Percentiles rank a stretch among this genome's conserved stretches.
These are phyloP conservation scores for Melieria picta DNA, from an alignment of 2,888 invertebrate species.

Conservation along the genomic window DNA sequence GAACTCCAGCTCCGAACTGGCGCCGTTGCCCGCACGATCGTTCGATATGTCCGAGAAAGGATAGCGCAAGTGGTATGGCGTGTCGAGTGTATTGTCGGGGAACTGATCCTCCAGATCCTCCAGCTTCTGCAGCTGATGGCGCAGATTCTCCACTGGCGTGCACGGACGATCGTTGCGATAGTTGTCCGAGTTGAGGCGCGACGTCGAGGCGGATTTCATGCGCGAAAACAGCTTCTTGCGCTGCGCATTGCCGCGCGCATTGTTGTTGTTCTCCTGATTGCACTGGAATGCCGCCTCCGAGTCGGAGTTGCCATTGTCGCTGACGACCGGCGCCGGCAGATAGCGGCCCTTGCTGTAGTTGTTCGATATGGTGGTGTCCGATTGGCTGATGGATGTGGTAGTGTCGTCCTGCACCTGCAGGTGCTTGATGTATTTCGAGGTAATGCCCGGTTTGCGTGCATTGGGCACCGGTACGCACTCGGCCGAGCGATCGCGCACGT, in stretches of 20 bases:
- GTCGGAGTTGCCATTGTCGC: constrained; percentile 65
- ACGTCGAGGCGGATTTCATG: constrained; percentile 76
- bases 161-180: constrained; percentile 69
- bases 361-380: constrained; percentile 65
- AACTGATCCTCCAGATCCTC: constrained; percentile 87
- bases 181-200: constrained; percentile 71
- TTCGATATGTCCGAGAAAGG: constrained; percentile 78
- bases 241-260: constrained; percentile 61
- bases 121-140: constrained; percentile 81
- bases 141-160: constrained; percentile 81
- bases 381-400: constrained; percentile 63
- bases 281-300: constrained; percentile 60
- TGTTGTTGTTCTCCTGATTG: constrained; percentile 67
- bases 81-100: constrained; percentile 76
- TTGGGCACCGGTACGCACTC: constrained; percentile 42
- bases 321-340: constrained; percentile 52
- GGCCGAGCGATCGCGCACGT: constrained; percentile 47
- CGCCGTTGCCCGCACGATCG: constrained; percentile 59
- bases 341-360: constrained; percentile 62
- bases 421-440: constrained; percentile 64
- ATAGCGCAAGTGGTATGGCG: constrained; percentile 81
- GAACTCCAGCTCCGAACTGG: constrained; percentile 80
- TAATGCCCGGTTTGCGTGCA: constrained; percentile 55
- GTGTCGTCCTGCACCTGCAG: constrained; percentile 62
- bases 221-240: constrained; percentile 76